phyloP scores from a whole-genome alignment of 2,113 vertebrate species.

The Gadus chalcogrammus region DNA sequence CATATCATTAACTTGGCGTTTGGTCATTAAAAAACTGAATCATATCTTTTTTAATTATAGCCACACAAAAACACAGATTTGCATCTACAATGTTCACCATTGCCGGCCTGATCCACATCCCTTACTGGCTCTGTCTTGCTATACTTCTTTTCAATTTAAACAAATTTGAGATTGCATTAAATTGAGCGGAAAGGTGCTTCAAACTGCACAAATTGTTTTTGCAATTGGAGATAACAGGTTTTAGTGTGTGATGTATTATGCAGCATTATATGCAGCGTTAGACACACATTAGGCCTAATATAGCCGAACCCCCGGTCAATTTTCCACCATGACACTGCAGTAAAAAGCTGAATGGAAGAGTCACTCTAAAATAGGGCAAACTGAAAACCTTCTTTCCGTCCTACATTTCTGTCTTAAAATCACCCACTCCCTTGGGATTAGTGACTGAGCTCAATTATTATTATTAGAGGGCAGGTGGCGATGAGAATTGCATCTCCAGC shows the following conservation, averaged over 20 bases:
- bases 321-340: slow-evolving; percentile 6
- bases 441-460: slow-evolving; percentile 5
- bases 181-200: too few relatives aligned
- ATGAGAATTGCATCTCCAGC: not conserved
- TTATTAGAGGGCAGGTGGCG: not conserved
- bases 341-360: slow-evolving; percentile 18
- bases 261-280: not conserved
- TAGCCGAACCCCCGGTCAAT: not conserved
- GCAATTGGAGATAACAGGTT: not conserved
- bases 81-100: too few relatives aligned
- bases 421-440: slow-evolving; percentile 25
- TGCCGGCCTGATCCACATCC: too few relatives aligned
- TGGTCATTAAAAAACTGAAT: too few relatives aligned
- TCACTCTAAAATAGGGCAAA: slow-evolving; percentile 30
- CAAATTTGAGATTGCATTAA: too few relatives aligned
- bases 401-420: slow-evolving; percentile 34
- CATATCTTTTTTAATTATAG: too few relatives aligned
- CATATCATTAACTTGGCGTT: too few relatives aligned
- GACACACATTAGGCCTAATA: not conserved
- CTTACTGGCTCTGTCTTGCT: too few relatives aligned
- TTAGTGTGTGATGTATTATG: not conserved
- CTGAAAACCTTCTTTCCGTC: slow-evolving; percentile 26
- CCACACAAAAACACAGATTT: too few relatives aligned
- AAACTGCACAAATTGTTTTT: too few relatives aligned
- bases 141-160: too few relatives aligned